A percentile compares a stretch with the other conserved stretches of the same genome.
These are phyloP conservation scores for Antechinus stuartii DNA, from an alignment of 2,113 vertebrate species.

Conservation along the genomic window DNA sequence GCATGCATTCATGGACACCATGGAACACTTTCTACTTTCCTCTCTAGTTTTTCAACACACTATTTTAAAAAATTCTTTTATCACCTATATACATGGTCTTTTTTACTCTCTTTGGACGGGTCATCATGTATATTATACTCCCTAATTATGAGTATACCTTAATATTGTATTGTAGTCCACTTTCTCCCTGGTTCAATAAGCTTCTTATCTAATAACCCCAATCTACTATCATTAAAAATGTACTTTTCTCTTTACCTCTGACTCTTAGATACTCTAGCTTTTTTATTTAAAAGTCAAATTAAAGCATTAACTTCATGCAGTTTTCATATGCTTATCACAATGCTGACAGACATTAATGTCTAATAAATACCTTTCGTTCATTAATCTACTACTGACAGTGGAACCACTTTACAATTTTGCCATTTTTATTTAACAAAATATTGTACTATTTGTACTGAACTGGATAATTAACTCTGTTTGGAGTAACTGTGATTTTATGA, in stretches of 20 bases:
- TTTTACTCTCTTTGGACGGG: background rate
- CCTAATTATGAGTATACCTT: background rate
- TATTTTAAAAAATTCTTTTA: background rate
- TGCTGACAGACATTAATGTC: background rate
- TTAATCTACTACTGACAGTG: background rate
- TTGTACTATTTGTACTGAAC: background rate
- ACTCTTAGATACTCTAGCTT: background rate
- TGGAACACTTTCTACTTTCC: background rate
- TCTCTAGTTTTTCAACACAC: background rate
- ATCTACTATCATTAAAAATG: background rate
- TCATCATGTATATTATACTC: background rate
- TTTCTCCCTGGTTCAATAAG: background rate
- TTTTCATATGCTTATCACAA: background rate
- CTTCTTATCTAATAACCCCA: background rate
- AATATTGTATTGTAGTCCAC: background rate
- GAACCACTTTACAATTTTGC: background rate
- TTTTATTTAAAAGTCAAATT: background rate
- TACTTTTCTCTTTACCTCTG: background rate
- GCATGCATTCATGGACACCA: background rate
- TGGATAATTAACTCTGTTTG: background rate
- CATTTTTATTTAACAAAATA: background rate
- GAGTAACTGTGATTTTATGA: background rate
- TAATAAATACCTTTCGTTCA: background rate
- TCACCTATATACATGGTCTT: background rate
- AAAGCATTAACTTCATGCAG: background rate